Evolutionary conservation across 2,888 invertebrate genomes (phyloP).

Genomic region (Elmis aenea): DNA sequence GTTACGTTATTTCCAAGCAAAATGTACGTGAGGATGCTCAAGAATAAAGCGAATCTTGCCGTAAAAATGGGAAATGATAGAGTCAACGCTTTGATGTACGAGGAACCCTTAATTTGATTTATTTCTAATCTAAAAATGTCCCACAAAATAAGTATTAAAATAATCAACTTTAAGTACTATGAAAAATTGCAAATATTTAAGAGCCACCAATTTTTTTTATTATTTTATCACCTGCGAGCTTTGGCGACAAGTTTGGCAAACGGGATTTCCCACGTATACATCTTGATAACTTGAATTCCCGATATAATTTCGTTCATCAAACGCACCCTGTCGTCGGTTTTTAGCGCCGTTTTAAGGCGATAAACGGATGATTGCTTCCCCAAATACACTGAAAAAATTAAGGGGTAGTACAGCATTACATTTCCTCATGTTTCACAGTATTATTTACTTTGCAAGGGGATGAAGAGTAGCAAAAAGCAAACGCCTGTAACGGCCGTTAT

Average conservation of each 20-base stretch:
- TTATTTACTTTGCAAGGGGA: slow-evolving; percentile 48
- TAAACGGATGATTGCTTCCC: slow-evolving; percentile 73
- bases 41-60: slow-evolving; percentile 63
- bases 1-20: slow-evolving; percentile 56
- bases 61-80: slow-evolving; percentile 62
- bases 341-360: slow-evolving; percentile 68
- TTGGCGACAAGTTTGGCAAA: slow-evolving; percentile 71
- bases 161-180: too few species aligned
- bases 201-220: too few species aligned
- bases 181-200: too few species aligned
- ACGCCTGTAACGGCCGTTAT: slow-evolving; percentile 54
- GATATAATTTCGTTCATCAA: too few species aligned
- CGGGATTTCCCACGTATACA: slow-evolving; percentile 93
- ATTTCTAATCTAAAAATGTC: slow-evolving; percentile 49
- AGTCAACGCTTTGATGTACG: slow-evolving; percentile 53
- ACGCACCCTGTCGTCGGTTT: slow-evolving; percentile 83
- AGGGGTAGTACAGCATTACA: too few species aligned
- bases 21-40: slow-evolving; percentile 60
- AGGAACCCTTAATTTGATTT: slow-evolving; percentile 40
- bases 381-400: slow-evolving; percentile 43
- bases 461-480: slow-evolving; percentile 48
- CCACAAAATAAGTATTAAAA: too few species aligned
- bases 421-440: too few species aligned
- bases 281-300: slow-evolving; percentile 89
- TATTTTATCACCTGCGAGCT: slow-evolving; percentile 58